phyloP scores from a whole-genome alignment of 2,888 invertebrate species.

The Stenurella melanura region DNA sequence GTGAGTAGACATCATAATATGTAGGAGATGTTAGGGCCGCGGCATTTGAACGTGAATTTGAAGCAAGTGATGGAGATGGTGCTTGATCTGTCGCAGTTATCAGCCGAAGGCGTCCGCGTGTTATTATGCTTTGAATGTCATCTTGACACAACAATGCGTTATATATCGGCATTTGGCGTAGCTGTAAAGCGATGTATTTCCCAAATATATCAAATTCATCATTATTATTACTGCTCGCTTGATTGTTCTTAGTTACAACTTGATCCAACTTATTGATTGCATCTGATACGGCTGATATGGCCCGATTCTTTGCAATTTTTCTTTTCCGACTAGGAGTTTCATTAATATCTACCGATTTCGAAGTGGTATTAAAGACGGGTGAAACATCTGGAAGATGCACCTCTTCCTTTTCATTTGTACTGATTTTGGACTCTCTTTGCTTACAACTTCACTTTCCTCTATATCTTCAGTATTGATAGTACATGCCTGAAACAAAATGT shows the following conservation, averaged over 20 bases:
- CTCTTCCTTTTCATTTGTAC: neutral
- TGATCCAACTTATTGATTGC: neutral
- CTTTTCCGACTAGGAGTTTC: neutral
- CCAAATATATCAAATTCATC: slow-evolving; percentile 1
- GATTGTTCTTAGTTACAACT: neutral
- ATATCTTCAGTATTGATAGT: neutral
- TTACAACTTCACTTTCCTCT: neutral
- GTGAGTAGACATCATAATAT: too few relatives aligned
- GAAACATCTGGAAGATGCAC: neutral
- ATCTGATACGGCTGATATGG: neutral
- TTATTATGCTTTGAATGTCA: too few relatives aligned
- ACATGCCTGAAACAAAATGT: neutral
- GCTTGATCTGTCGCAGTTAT: too few relatives aligned
- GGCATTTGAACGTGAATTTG: too few relatives aligned
- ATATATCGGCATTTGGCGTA: neutral
- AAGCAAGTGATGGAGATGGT: too few relatives aligned
- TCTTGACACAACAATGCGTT: too few relatives aligned
- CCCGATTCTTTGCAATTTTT: neutral
- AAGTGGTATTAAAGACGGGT: neutral
- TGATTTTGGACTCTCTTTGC: neutral
- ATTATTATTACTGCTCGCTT: neutral
- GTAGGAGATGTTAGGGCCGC: too few relatives aligned
- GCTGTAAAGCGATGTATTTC: neutral
- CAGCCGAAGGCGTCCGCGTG: too few relatives aligned
- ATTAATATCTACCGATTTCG: neutral